Evolutionary conservation across 2,888 invertebrate species (phyloP), one percentile per base, ranked within the genome.

Genomic region (Clitarchus hookeri): DNA sequence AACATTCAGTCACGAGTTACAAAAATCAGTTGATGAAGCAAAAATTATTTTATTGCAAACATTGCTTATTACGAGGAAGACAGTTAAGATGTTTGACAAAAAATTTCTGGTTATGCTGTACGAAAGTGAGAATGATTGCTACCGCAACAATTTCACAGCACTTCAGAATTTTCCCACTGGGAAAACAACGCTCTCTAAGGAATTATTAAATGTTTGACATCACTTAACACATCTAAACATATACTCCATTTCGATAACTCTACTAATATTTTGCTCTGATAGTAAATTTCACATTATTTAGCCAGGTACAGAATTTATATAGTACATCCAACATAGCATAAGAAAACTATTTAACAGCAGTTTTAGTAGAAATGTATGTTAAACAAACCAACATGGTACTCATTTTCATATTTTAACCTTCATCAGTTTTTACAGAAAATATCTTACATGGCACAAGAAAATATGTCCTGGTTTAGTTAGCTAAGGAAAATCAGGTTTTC

Each of bases 1-100:
- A 2, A 16, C 19, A n/a, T 65, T 19, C 8, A 65, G 16, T 19
- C n/a, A 65, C 48, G 1, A 65, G 65, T 4, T 65, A 65, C 65
- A 65, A 65, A 65, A 48, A 48, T 65, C 8, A 65, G 65, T 65
- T 65, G 8, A 65, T n/a, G 65, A 65, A 65, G 65, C 65, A 65
- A 65, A 65, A 65, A 65, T 65, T 65, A 65, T 65, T 65, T 65
- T 65, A 65, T 65, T 65, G 65, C 65, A 65, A 65, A 65, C 65
- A 65, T 65, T 65, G 65, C 65, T 65, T 65, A 65, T 65, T 11
- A 65, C 65, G 19, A 65, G 65, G 65, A 65, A 65, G 65, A 65
- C 65, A 65, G 65, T 8, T 23, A 65, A 65, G n/a, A 65, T 16
- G 11, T 65, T 65, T 65, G n/a, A 65, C 65, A 65, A 65, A 65